A percentile compares a stretch with the other conserved stretches of the same genome.
Evolutionary conservation across 23 tunicate species (phyloP).

Genomic region (Clavelina lepadiformis): DNA sequence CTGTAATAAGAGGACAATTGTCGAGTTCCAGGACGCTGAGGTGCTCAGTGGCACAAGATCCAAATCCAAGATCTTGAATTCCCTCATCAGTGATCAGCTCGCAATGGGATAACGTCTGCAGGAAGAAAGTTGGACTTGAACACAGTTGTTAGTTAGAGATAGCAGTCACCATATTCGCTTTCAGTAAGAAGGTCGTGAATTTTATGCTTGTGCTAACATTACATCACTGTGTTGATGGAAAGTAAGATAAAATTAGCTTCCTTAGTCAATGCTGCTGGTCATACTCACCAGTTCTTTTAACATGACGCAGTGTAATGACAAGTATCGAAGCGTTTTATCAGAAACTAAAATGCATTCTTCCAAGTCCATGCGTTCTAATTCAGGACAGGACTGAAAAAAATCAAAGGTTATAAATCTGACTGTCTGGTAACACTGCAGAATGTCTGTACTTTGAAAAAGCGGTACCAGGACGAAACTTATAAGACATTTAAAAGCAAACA

Average conservation of each 20-base stretch:
- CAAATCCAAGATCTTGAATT: constrained; percentile 67
- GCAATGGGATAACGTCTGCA: constrained; percentile 94
- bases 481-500: too few relatives aligned
- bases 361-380: constrained; percentile 75
- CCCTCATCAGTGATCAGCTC: constrained; percentile 93
- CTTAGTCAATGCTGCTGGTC: not conserved
- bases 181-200: too few relatives aligned
- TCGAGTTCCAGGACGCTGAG: constrained; percentile 81
- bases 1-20: constrained; percentile 86
- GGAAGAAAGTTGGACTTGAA: too few relatives aligned
- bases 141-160: too few relatives aligned
- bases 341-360: constrained; percentile 90
- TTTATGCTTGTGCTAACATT: too few relatives aligned
- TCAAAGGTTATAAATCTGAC: constrained; percentile 11
- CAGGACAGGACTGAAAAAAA: constrained; percentile 54
- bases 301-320: constrained; percentile 63
- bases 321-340: constrained; percentile 46
- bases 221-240: too few relatives aligned
- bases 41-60: constrained; percentile 52
- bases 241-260: too few relatives aligned
- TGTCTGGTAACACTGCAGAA: constrained; percentile 1
- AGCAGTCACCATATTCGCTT: too few relatives aligned
- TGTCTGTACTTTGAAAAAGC: constrained; percentile 14
- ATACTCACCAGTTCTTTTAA: constrained; percentile 70
- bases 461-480: constrained; percentile 30